Evolutionary conservation across 1,140 invertebrate genomes (phyloP), one percentile per base, ranked within the genome.

Genomic region (Polypedilum vanderplanki): DNA sequence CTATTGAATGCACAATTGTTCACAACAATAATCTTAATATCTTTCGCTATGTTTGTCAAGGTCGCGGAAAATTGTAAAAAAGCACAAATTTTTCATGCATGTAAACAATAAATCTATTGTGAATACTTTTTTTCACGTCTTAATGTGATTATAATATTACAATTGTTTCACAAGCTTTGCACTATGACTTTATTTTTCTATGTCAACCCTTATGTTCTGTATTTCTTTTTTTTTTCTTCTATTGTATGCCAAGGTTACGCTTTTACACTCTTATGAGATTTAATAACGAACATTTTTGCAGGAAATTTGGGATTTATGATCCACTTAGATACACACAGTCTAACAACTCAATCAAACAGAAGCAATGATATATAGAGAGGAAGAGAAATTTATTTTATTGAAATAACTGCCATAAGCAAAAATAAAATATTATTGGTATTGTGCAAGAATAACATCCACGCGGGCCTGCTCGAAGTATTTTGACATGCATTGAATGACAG

Each of bases 141-240:
- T 57, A 57, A 57, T 57, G 46, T 57, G 46, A 57, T 57, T 57
- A 57, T 57, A 57, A 57, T 57, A 57, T 57, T 57, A 57, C 46
- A 57, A 57, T 57, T 57, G 46, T 57, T 57, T 57, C 46, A 57
- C 46, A 57, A 57, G 46, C 46, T n/a, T 57, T 57, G n/a, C 12
- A 15, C 46, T 57, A 57, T 57, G 46, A 57, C 46, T 57, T 15
- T 46, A 46, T 46, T 8, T 57, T 57, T 15, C 46, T 57, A 57
- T 57, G 46, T 57, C 46, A 57, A 57, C 46, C 46, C 46, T 57
- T 57, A 57, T 57, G 10, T 57, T 57, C 46, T 57, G 12, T 15
- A 57, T 57, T 3, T 57, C 12, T 15, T 15, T 57, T n/a, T 46
- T 8, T 46, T 10, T 46, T 1, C 1, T n/a, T 57, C n/a, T 15